Conservation (phyloP, 2,888 invertebrate genomes). For the Adineta ricciae region DNA sequence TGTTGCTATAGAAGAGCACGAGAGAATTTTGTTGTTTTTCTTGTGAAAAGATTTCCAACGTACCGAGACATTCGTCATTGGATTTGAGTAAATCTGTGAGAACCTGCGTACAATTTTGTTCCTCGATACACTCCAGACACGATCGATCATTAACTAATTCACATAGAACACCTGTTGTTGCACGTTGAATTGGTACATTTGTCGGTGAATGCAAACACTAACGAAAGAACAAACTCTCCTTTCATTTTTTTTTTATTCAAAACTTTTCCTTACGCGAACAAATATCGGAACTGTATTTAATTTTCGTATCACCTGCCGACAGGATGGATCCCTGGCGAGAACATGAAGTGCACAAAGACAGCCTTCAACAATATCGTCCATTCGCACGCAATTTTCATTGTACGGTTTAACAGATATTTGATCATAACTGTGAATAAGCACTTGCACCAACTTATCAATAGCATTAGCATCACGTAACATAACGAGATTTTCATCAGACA, state of each 20-base stretch:
- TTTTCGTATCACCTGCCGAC: conserved; percentile 25
- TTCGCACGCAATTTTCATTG: conserved; percentile 13
- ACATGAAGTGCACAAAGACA: conserved; percentile 3
- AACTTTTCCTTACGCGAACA: conserved; percentile 57
- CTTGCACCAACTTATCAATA: conserved; percentile 20
- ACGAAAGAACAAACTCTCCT: not conserved
- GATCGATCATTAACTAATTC: conserved; percentile 3
- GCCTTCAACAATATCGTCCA: conserved; percentile 29
- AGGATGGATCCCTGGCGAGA: conserved; percentile 24
- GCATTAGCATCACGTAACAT: not conserved
- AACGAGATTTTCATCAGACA: not conserved
- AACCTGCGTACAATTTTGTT: conserved; percentile 16
- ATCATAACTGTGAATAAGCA: conserved; percentile 18
- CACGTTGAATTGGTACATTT: not conserved
- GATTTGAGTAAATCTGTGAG: conserved; percentile 82
- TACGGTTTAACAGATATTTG: not conserved
- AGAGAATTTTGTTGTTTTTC: not conserved
- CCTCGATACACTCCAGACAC: conserved; percentile 23
- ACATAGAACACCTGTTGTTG: conserved; percentile 2
- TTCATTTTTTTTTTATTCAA: not conserved
- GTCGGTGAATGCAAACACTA: conserved; percentile 56
- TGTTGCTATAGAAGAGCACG: conserved; percentile 59
- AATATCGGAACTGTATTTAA: conserved; percentile 28
- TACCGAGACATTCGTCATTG: conserved; percentile 81
- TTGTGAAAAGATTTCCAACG: conserved; percentile 39